Evolutionary conservation across 2,888 invertebrate genomes (phyloP).

Genomic region (Nineta flava): DNA sequence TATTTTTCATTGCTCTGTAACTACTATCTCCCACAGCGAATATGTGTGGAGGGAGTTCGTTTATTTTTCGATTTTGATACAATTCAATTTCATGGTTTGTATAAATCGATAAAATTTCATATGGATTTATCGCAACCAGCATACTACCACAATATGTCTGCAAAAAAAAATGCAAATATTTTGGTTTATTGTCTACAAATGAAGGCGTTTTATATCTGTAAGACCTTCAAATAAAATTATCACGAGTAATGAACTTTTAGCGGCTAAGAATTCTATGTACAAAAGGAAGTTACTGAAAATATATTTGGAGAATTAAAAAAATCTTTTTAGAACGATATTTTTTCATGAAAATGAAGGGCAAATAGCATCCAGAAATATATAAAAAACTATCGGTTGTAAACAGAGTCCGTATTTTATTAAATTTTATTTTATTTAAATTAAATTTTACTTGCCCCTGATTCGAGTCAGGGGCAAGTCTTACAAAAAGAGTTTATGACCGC

Average conservation of each 20-base stretch:
- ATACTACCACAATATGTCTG: conserved; percentile 93
- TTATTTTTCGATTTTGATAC: conserved; percentile 68
- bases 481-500: no score
- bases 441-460: no score
- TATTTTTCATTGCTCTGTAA: conserved; percentile 63
- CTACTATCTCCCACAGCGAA: conserved; percentile 91
- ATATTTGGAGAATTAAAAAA: conserved; percentile 1
- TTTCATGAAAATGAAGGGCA: no score
- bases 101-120: conserved; percentile 88
- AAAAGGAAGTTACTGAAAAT: no score
- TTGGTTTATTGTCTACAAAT: neutral
- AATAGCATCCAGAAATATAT: no score
- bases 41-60: conserved; percentile 85
- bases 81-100: conserved; percentile 71
- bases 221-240: neutral
- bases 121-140: conserved; percentile 90
- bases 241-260: no score
- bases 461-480: no score
- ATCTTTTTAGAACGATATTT: conserved; percentile 4
- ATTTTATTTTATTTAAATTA: no score
- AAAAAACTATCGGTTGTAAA: no score
- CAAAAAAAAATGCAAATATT: conserved; percentile 20
- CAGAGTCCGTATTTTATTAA: no score
- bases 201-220: neutral
- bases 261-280: no score